Conservation (phyloP, 2,888 invertebrate genomes). For the Mythimna vitellina region DNA sequence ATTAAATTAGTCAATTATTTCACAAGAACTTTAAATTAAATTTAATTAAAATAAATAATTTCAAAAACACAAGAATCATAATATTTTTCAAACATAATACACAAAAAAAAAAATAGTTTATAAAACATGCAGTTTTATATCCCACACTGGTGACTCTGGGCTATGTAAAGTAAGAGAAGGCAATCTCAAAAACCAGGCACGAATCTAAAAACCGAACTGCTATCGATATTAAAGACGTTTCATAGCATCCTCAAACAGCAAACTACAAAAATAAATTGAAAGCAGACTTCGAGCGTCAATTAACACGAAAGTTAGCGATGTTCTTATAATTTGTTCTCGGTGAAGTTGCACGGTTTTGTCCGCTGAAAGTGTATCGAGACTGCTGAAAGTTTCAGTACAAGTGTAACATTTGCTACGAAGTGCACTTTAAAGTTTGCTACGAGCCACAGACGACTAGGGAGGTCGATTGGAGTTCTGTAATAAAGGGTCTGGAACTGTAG, state of each 20-base stretch:
- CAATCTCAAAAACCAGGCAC: background rate
- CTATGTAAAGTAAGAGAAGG: too few species aligned
- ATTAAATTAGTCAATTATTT: too few species aligned
- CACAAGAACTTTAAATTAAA: too few species aligned
- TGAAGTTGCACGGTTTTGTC: slow-evolving; percentile 43
- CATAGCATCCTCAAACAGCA: slow-evolving; percentile 22
- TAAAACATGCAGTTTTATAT: too few species aligned
- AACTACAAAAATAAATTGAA: slow-evolving; percentile 42
- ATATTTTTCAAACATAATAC: too few species aligned
- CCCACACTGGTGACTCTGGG: too few species aligned
- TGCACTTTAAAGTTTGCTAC: slow-evolving; percentile 74
- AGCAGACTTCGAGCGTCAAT: slow-evolving; percentile 45
- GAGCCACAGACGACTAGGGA: slow-evolving; percentile 60
- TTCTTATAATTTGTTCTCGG: slow-evolving; percentile 59
- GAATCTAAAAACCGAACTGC: background rate
- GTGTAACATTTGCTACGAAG: slow-evolving; percentile 73
- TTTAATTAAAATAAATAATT: too few species aligned
- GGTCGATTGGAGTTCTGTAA: slow-evolving; percentile 52
- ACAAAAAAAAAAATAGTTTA: too few species aligned
- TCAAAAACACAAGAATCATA: too few species aligned
- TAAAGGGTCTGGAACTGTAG: slow-evolving; percentile 29
- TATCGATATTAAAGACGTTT: background rate
- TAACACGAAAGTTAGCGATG: slow-evolving; percentile 55
- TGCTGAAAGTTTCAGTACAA: slow-evolving; percentile 56
- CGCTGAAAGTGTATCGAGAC: slow-evolving; percentile 56